Conservation (phyloP, 2,888 invertebrate genomes). For the Drosophila fungiperda region DNA sequence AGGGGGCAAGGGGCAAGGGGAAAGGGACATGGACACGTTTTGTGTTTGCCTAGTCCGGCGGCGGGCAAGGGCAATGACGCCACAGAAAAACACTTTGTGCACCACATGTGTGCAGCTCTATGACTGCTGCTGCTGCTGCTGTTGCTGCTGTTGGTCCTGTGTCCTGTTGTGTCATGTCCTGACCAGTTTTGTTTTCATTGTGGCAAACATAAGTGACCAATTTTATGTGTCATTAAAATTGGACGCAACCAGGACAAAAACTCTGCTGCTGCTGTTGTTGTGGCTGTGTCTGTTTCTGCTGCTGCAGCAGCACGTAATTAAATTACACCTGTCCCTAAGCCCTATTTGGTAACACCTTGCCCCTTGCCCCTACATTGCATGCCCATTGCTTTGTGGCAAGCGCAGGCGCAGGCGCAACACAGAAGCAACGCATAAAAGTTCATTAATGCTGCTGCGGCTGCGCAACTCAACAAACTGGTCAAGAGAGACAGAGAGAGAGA, state of each 20-base stretch:
- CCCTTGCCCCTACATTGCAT: conserved; percentile 17
- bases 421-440: conserved; percentile 74
- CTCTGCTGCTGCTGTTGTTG: conserved; percentile 12
- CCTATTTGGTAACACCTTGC: conserved; percentile 6
- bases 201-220: conserved; percentile 80
- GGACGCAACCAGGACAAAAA: conserved; percentile 58
- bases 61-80: conserved; percentile 70
- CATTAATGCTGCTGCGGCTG: conserved; percentile 67
- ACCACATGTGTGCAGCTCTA: conserved; percentile 69
- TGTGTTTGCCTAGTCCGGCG: conserved; percentile 67
- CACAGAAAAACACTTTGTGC: conserved; percentile 56
- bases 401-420: conserved; percentile 14
- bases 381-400: conserved; percentile 2
- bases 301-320: conserved; percentile 66
- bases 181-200: conserved; percentile 80
- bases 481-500: background rate
- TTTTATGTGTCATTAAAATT: conserved; percentile 83
- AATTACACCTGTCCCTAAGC: conserved; percentile 78
- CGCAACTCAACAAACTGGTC: conserved; percentile 9
- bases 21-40: conserved; percentile 36
- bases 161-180: conserved; percentile 72
- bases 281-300: background rate
- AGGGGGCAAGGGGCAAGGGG: no score
- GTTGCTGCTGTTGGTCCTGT: conserved; percentile 5
- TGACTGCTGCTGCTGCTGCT: conserved; percentile 2